Conservation (phyloP, 1,140 invertebrate genomes). For the Elymnias hypermnestra region DNA sequence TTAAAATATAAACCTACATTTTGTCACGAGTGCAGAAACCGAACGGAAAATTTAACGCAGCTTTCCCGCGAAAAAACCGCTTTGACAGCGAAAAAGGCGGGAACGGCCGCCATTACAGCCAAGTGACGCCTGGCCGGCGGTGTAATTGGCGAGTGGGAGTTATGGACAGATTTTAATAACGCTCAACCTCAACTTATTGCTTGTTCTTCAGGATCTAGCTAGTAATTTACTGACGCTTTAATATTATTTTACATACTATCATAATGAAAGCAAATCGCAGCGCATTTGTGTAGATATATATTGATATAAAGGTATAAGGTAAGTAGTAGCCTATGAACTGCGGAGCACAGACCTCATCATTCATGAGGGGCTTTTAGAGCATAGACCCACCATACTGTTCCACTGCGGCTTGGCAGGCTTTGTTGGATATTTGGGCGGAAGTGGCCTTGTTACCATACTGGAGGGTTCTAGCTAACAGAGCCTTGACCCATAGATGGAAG, state of each 20-base stretch:
- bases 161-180: slow-evolving; percentile 64
- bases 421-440: no score
- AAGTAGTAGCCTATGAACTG: no score
- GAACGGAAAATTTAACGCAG: slow-evolving; percentile 45
- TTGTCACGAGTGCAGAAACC: slow-evolving; percentile 42
- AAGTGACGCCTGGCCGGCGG: slow-evolving; percentile 61
- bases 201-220: slow-evolving; percentile 25
- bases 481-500: no score
- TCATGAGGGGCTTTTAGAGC: no score
- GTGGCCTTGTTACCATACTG: no score
- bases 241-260: neutral
- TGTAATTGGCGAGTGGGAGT: slow-evolving; percentile 58
- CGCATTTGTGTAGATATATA: neutral
- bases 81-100: slow-evolving; percentile 72
- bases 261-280: no score
- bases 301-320: no score
- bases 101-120: slow-evolving; percentile 59
- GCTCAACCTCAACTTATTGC: slow-evolving; percentile 35
- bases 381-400: no score
- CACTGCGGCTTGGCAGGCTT: no score
- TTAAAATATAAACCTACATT: slow-evolving; percentile 27
- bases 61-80: slow-evolving; percentile 65
- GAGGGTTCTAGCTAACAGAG: no score
- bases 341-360: no score
- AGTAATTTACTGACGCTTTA: slow-evolving; percentile 9